phyloP scores from a whole-genome alignment of 2,888 invertebrate genomes.

The Cinara cedri region DNA sequence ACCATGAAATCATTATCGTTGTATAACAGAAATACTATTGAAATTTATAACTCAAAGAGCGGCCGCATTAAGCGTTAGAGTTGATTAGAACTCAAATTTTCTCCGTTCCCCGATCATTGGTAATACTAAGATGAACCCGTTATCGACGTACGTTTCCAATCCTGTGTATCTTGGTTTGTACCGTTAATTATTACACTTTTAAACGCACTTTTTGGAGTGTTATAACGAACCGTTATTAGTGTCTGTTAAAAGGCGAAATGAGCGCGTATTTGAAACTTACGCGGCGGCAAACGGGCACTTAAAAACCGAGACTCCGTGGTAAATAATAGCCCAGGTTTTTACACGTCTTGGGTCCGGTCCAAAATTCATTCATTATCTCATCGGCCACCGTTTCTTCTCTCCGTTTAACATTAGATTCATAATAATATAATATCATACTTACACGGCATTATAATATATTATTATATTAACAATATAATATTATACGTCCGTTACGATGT shows the following conservation, averaged over 20 bases:
- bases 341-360: conserved; percentile 38
- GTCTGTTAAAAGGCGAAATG: conserved; percentile 25
- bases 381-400: conserved; percentile 10
- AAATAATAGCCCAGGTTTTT: conserved; percentile 42
- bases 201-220: background rate
- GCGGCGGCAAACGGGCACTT: conserved; percentile 22
- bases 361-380: conserved; percentile 53
- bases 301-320: conserved; percentile 37
- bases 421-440: background rate
- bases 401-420: background rate
- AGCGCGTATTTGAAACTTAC: conserved; percentile 7
- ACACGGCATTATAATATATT: background rate
- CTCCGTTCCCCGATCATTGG: no score
- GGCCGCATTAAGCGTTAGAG: no score
- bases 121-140: no score
- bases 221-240: conserved; percentile 33
- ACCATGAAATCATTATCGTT: no score
- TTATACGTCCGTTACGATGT: background rate
- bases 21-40: no score
- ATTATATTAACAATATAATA: conserved; percentile 18
- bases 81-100: no score
- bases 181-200: conserved; percentile 24
- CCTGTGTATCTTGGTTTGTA: background rate
- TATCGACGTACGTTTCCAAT: no score
- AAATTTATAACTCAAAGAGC: no score